phyloP scores from a whole-genome alignment of 2,113 vertebrate genomes.

The Struthidea cinerea region DNA sequence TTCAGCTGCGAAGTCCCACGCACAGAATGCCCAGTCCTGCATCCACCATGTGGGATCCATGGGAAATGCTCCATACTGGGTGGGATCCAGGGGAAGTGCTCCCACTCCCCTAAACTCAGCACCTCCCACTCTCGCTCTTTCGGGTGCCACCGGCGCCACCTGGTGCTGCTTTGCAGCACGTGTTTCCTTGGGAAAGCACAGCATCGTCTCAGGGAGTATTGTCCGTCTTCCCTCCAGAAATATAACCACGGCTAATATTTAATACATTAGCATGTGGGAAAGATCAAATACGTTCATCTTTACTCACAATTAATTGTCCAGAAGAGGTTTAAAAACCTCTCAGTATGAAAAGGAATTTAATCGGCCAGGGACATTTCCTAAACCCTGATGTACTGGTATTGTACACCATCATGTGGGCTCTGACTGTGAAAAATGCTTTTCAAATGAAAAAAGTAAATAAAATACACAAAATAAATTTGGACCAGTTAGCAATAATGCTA shows the following conservation, averaged over 20 bases:
- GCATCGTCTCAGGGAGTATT: neutral
- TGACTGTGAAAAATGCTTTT: neutral
- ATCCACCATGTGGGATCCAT: neutral
- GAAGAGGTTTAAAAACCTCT: neutral
- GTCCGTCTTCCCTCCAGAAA: neutral
- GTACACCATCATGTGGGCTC: neutral
- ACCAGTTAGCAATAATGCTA: neutral
- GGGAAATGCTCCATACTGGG: neutral
- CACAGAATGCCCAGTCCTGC: neutral
- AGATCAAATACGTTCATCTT: neutral
- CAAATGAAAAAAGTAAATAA: neutral
- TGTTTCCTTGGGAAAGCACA: neutral
- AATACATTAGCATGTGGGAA: neutral
- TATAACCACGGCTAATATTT: neutral
- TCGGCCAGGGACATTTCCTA: neutral
- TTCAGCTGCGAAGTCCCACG: neutral
- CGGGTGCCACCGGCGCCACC: neutral
- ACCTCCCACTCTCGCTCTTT: too few relatives aligned
- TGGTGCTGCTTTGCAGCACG: neutral
- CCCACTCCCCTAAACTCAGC: neutral
- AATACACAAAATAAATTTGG: neutral
- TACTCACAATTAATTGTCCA: neutral
- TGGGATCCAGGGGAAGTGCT: neutral
- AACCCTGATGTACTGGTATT: neutral
- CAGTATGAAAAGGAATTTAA: neutral